A percentile compares a stretch with the other conserved stretches of the same genome.
Evolutionary conservation across 2,888 invertebrate genomes (phyloP).

Genomic region (Eupithecia exiguata): DNA sequence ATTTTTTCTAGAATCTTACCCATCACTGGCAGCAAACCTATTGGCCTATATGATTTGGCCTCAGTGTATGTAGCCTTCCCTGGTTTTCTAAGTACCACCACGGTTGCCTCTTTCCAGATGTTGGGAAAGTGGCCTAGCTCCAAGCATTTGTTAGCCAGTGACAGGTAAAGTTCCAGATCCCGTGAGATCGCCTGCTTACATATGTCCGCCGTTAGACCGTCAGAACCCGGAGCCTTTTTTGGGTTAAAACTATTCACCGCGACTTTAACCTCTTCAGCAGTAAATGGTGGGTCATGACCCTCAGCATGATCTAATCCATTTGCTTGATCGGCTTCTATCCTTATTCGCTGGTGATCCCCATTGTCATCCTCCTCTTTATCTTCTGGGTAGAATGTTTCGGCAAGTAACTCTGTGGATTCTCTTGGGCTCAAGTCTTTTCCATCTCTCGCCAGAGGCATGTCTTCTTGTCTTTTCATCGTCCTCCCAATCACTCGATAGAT

Average conservation of each 20-base stretch:
- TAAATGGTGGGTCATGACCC: slow-evolving; percentile 41
- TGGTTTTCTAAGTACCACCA: slow-evolving; percentile 11
- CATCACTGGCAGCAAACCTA: slow-evolving; percentile 42
- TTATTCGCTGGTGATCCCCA: slow-evolving; percentile 15
- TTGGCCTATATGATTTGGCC: slow-evolving; percentile 43
- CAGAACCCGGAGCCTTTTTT: slow-evolving; percentile 39
- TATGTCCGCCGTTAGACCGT: slow-evolving; percentile 21
- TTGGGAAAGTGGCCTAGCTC: slow-evolving; percentile 33
- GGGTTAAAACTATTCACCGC: slow-evolving; percentile 30
- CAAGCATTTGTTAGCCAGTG: slow-evolving; percentile 38
- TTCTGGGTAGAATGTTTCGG: slow-evolving; percentile 31
- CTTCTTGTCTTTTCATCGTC: too few species aligned
- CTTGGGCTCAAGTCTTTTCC: not conserved
- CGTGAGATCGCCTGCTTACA: slow-evolving; percentile 39
- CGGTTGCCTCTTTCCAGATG: slow-evolving; percentile 25
- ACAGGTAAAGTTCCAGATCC: slow-evolving; percentile 6
- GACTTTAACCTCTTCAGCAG: not conserved
- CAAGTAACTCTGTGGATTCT: too few species aligned
- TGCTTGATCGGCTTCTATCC: slow-evolving; percentile 10
- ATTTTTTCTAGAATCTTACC: slow-evolving; percentile 31
- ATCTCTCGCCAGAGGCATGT: too few species aligned
- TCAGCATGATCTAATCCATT: slow-evolving; percentile 19
- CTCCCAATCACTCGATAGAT: too few species aligned
- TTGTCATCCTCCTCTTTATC: slow-evolving; percentile 13
- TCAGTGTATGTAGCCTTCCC: slow-evolving; percentile 9